A percentile compares a stretch with the other conserved stretches of the same genome.
Conservation (phyloP, 2,797 vertebrate genomes). For the Pempheris klunzingeri region DNA sequence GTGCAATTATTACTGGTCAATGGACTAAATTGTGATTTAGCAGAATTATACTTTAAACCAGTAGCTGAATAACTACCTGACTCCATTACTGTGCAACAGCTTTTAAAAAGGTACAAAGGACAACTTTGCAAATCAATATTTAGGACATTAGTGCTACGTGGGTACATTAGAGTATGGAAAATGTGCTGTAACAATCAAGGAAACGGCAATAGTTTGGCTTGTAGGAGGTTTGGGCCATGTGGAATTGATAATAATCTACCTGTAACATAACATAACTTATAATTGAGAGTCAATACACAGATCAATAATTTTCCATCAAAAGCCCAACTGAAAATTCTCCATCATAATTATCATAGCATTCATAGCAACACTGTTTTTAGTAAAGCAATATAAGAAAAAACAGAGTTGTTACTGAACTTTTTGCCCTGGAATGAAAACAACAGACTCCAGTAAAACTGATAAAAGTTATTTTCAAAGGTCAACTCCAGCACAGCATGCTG, state of each 20-base stretch:
- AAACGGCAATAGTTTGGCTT: too few relatives aligned
- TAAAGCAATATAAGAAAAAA: not conserved
- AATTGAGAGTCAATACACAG: too few relatives aligned
- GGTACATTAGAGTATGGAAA: conserved; percentile 22
- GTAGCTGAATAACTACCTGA: not conserved
- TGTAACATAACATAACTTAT: not conserved
- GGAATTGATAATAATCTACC: too few relatives aligned
- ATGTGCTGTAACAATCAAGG: not conserved
- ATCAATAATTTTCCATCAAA: too few relatives aligned
- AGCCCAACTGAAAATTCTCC: not conserved
- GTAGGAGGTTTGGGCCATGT: too few relatives aligned
- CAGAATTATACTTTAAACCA: not conserved
- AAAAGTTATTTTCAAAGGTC: conserved; percentile 33
- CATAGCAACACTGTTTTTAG: not conserved
- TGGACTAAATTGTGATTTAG: not conserved
- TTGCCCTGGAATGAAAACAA: not conserved
- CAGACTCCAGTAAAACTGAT: conserved; percentile 16
- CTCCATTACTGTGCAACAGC: not conserved
- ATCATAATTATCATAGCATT: not conserved
- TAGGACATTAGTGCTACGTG: conserved; percentile 1
- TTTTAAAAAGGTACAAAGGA: not conserved
- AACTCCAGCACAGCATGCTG: not conserved
- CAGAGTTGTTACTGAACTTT: not conserved
- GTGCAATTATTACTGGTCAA: not conserved
- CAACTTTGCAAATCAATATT: not conserved